These are phyloP conservation scores for Diplazon laetatorius DNA, from an alignment of 2,888 invertebrate genomes.

Conservation along the genomic window DNA sequence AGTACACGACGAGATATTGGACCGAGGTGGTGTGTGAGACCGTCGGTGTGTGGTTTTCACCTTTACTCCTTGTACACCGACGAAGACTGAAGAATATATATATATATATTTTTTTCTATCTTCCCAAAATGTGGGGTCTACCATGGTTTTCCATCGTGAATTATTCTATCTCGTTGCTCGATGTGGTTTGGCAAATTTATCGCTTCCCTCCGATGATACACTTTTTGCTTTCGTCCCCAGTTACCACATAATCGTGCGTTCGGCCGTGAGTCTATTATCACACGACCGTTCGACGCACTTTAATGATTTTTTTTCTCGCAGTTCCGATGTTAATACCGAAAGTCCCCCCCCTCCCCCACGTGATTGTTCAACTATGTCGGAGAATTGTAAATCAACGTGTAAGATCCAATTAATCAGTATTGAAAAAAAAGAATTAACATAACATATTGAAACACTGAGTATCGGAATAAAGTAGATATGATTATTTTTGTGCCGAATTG, in stretches of 20 bases:
- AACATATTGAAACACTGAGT: too few species aligned
- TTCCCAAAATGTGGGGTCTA: slow-evolving; percentile 48
- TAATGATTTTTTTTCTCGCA: slow-evolving; percentile 6
- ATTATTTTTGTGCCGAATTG: too few species aligned
- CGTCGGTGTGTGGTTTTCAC: neutral
- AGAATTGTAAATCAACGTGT: too few species aligned
- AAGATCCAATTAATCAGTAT: too few species aligned
- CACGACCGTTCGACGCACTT: slow-evolving; percentile 8
- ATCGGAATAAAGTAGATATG: too few species aligned
- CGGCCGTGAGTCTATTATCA: slow-evolving; percentile 20
- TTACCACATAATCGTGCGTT: slow-evolving; percentile 37
- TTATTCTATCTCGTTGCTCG: slow-evolving; percentile 53
- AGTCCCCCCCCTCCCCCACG: neutral
- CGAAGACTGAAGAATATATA: neutral
- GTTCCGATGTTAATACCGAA: slow-evolving; percentile 8
- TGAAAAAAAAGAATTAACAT: too few species aligned
- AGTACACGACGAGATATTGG: slow-evolving; percentile 6
- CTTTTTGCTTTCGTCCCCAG: slow-evolving; percentile 21
- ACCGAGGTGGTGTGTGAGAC: neutral
- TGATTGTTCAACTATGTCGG: neutral
- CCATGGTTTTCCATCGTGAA: slow-evolving; percentile 52
- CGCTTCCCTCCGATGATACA: slow-evolving; percentile 42
- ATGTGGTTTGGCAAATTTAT: slow-evolving; percentile 55
- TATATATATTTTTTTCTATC: slow-evolving; percentile 17
- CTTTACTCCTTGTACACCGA: neutral